Percentiles rank a stretch among this genome's conserved stretches.
Evolutionary conservation across 2,113 vertebrate genomes (phyloP).

Genomic region (Saguinus midas): DNA sequence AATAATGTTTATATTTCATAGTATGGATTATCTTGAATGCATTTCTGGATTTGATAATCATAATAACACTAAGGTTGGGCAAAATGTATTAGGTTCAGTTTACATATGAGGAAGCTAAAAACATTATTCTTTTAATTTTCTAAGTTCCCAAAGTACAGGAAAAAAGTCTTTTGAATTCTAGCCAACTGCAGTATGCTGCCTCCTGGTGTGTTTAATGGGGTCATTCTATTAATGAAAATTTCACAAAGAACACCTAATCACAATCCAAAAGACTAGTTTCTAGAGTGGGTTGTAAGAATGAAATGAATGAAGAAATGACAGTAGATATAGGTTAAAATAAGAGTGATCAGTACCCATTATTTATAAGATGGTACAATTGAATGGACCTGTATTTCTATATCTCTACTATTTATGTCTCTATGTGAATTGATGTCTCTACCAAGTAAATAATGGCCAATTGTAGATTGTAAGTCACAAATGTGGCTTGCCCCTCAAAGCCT

Average conservation of each 20-base stretch:
- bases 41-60: constrained; percentile 33
- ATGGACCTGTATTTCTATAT: background rate
- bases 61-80: background rate
- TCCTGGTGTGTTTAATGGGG: background rate
- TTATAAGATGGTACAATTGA: background rate
- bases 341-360: background rate
- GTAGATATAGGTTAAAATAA: background rate
- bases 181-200: background rate
- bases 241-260: background rate
- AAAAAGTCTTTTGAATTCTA: constrained; percentile 5
- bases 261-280: background rate
- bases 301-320: constrained; percentile 21
- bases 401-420: background rate
- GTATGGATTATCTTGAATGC: background rate
- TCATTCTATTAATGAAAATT: constrained; percentile 28
- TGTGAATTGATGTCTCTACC: background rate
- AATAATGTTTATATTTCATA: background rate
- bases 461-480: background rate
- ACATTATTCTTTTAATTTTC: constrained; percentile 29
- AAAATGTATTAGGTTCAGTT: background rate
- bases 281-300: constrained; percentile 5
- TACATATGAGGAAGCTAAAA: constrained; percentile 1
- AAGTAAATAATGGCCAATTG: background rate
- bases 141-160: background rate
- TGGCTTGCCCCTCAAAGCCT: background rate